These are phyloP conservation scores for Drosophila prostipennis DNA, from an alignment of 2,888 invertebrate genomes.

Conservation along the genomic window DNA sequence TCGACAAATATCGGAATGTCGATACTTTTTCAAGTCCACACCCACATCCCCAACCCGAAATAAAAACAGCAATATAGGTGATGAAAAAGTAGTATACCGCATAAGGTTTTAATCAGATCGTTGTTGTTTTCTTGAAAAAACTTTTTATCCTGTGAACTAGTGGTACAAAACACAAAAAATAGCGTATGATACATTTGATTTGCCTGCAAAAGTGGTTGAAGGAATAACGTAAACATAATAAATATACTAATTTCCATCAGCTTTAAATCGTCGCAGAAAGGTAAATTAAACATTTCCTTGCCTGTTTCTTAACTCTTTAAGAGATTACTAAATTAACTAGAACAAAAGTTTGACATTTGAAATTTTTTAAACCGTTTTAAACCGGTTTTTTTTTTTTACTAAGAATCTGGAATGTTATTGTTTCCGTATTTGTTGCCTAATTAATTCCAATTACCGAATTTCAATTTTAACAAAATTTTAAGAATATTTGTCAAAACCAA, in stretches of 20 bases:
- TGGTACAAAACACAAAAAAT: not conserved
- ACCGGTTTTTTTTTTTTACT: not conserved
- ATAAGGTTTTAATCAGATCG: constrained; percentile 36
- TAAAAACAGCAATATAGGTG: constrained; percentile 1
- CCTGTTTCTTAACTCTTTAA: constrained; percentile 2
- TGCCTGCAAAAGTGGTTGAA: not conserved
- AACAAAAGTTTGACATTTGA: not conserved
- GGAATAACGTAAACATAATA: not conserved
- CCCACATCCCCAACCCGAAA: too few species aligned
- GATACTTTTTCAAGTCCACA: too few species aligned
- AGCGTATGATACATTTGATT: constrained; percentile 6
- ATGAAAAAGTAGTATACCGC: constrained; percentile 22
- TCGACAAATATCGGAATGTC: too few species aligned
- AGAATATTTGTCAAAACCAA: constrained; percentile 3
- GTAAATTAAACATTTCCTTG: not conserved
- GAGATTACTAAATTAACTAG: not conserved
- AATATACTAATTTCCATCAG: not conserved
- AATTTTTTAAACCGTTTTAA: not conserved
- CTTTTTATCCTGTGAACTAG: constrained; percentile 1
- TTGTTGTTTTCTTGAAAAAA: constrained; percentile 4
- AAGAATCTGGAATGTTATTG: constrained; percentile 2
- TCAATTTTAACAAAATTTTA: not conserved
- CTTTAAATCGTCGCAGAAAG: not conserved
- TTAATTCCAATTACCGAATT: not conserved
- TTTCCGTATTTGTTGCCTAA: not conserved